phyloP scores from a whole-genome alignment of 2,113 vertebrate genomes.

The Tragelaphus strepsiceros region DNA sequence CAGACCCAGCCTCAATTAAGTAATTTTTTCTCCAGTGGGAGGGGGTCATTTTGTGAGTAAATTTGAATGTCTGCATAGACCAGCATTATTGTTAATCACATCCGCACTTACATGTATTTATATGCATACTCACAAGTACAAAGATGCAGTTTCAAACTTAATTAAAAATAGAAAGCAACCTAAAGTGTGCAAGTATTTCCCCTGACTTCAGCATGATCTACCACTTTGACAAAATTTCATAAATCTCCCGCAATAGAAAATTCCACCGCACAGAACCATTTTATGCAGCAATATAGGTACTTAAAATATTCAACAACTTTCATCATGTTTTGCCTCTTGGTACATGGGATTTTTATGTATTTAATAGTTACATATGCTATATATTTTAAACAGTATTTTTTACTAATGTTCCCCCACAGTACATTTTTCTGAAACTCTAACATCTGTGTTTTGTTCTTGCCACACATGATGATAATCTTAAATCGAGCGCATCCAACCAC shows the following conservation, averaged over 20 bases:
- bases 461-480: slow-evolving; percentile 47
- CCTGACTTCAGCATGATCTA: slow-evolving; percentile 76
- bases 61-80: slow-evolving; percentile 48
- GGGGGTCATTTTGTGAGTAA: slow-evolving; percentile 28
- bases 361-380: slow-evolving; percentile 73
- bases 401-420: slow-evolving; percentile 70
- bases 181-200: slow-evolving; percentile 66
- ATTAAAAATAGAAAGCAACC: slow-evolving; percentile 75
- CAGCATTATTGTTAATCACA: slow-evolving; percentile 63
- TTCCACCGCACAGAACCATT: slow-evolving; percentile 71
- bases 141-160: slow-evolving; percentile 71
- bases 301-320: slow-evolving; percentile 78
- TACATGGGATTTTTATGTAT: slow-evolving; percentile 73
- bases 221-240: slow-evolving; percentile 74
- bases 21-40: slow-evolving; percentile 19
- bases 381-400: slow-evolving; percentile 75
- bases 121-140: slow-evolving; percentile 56
- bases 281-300: slow-evolving; percentile 73
- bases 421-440: slow-evolving; percentile 72
- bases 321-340: slow-evolving; percentile 76
- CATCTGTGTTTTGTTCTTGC: slow-evolving; percentile 70
- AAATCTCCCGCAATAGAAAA: slow-evolving; percentile 73
- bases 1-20: slow-evolving; percentile 29
- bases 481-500: slow-evolving; percentile 23
- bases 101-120: slow-evolving; percentile 51